These are phyloP conservation scores for Chrysolina americana DNA, from an alignment of 2,888 invertebrate species.

Conservation along the genomic window DNA sequence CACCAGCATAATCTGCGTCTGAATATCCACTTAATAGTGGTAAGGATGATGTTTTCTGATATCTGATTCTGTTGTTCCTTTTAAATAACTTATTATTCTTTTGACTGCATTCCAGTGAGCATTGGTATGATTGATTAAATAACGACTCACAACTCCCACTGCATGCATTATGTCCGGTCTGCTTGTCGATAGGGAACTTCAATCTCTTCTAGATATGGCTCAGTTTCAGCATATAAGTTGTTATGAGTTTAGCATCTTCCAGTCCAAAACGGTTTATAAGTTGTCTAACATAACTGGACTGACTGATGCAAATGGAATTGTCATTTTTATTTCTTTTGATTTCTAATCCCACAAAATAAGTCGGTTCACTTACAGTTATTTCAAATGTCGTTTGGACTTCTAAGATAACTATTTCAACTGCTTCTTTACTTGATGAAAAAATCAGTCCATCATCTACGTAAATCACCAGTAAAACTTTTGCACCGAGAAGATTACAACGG, in stretches of 20 bases:
- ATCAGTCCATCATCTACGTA: constrained; percentile 5
- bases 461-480: not conserved
- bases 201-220: not conserved
- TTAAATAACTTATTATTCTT: constrained; percentile 18
- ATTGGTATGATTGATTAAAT: too few species aligned
- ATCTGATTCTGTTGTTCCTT: constrained; percentile 26
- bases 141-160: too few species aligned
- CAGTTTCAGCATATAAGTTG: constrained; percentile 7
- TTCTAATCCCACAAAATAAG: constrained; percentile 40
- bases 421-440: too few species aligned
- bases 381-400: constrained; percentile 20
- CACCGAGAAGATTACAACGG: not conserved
- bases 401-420: not conserved
- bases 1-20: constrained; percentile 29
- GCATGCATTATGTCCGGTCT: too few species aligned
- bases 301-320: constrained; percentile 33
- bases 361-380: constrained; percentile 20
- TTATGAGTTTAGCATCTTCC: constrained; percentile 27
- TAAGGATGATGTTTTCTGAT: not conserved
- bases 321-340: constrained; percentile 22
- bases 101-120: too few species aligned
- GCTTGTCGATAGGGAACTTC: constrained; percentile 36
- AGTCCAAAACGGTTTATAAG: constrained; percentile 33
- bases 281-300: constrained; percentile 27
- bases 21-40: constrained; percentile 21